Conservation (phyloP, 2,113 vertebrate species). For the Pogonocichla stellata region DNA sequence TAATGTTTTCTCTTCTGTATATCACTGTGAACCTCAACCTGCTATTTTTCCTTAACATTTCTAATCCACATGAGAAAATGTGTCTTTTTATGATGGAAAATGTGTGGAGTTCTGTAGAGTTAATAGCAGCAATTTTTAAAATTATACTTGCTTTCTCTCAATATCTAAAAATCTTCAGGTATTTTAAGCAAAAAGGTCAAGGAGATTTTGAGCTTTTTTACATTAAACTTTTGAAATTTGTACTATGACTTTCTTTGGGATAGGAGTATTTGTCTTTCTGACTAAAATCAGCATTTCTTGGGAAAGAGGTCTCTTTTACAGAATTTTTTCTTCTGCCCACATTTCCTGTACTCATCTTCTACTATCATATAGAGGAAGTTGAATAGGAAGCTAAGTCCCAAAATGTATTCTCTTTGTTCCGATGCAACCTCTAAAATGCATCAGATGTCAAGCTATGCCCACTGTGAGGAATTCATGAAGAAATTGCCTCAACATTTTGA, state of each 20-base stretch:
- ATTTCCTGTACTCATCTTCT: not conserved
- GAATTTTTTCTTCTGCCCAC: not conserved
- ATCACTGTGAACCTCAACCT: not conserved
- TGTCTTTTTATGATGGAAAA: not conserved
- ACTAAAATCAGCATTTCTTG: not conserved
- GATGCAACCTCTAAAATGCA: conserved; percentile 1
- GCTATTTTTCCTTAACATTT: not conserved
- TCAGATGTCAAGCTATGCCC: conserved; percentile 31
- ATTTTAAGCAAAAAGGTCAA: not conserved
- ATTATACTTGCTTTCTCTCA: not conserved
- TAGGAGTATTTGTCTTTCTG: not conserved
- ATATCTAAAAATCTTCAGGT: not conserved
- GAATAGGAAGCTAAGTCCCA: not conserved
- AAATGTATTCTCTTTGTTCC: conserved; percentile 1
- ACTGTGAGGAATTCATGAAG: conserved; percentile 38
- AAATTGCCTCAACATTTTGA: conserved; percentile 44
- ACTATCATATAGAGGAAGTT: not conserved
- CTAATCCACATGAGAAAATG: not conserved
- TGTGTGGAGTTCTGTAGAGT: not conserved
- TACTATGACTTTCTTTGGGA: not conserved
- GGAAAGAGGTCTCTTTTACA: not conserved
- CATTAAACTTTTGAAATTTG: not conserved
- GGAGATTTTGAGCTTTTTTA: not conserved
- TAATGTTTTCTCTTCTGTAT: not conserved
- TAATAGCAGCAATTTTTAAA: not conserved